phyloP scores from a whole-genome alignment of 2,113 vertebrate species.

The Laterallus jamaicensis region DNA sequence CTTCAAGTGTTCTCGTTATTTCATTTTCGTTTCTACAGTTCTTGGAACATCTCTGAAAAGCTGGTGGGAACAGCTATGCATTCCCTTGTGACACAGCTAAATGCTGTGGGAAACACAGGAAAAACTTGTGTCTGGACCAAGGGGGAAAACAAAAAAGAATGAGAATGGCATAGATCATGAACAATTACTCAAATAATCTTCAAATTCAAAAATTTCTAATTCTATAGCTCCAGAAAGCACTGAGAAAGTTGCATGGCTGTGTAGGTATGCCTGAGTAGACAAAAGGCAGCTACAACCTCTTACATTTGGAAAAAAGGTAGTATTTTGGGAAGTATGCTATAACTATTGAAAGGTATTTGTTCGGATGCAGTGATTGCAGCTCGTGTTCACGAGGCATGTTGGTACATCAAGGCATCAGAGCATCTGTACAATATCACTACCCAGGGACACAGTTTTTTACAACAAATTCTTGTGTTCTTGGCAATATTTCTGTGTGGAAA shows the following conservation, averaged over 20 bases:
- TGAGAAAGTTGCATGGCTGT: not conserved
- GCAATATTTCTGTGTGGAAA: not conserved
- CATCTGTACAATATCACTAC: not conserved
- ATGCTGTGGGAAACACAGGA: rapidly evolving
- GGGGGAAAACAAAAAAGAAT: not conserved
- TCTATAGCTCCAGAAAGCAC: not conserved
- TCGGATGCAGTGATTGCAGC: not conserved
- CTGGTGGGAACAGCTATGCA: not conserved
- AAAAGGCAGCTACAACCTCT: not conserved
- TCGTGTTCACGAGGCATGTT: rapidly evolving
- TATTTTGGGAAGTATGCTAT: not conserved
- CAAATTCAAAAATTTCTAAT: not conserved
- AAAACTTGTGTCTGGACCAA: not conserved
- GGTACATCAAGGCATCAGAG: not conserved
- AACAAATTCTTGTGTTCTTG: not conserved
- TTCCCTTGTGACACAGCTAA: not conserved
- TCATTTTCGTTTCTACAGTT: not conserved
- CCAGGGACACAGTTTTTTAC: not conserved
- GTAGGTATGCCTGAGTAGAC: not conserved
- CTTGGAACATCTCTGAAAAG: not conserved
- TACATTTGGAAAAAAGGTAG: not conserved
- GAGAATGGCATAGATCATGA: not conserved
- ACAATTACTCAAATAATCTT: not conserved
- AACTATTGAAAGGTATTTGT: not conserved
- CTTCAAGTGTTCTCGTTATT: not conserved